Conservation (phyloP, 2,113 vertebrate species). For the Agelaius tricolor region DNA sequence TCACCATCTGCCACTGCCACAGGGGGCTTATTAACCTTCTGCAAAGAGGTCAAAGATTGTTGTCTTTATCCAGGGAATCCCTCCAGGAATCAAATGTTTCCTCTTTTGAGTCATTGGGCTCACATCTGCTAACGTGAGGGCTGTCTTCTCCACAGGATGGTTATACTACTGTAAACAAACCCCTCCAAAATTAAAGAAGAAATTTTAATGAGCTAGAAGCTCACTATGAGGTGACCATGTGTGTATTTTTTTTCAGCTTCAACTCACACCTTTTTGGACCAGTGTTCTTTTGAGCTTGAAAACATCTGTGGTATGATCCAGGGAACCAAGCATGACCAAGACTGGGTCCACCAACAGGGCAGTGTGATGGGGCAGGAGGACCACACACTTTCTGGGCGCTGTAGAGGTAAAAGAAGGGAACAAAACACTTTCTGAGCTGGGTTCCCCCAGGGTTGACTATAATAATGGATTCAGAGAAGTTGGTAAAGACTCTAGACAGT, state of each 20-base stretch:
- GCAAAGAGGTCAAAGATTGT: neutral
- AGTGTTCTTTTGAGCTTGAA: slow-evolving; percentile 86
- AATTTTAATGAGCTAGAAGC: neutral
- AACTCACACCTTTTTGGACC: slow-evolving; percentile 86
- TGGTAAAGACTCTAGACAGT: too few species aligned
- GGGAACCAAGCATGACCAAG: slow-evolving; percentile 71
- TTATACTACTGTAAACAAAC: neutral
- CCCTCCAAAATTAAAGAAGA: rapidly evolving
- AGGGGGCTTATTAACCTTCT: neutral
- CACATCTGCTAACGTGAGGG: rapidly evolving
- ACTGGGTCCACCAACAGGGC: slow-evolving; percentile 80
- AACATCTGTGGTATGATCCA: slow-evolving; percentile 95
- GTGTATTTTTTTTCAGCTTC: slow-evolving; percentile 67
- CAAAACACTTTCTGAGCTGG: neutral
- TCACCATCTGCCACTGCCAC: neutral
- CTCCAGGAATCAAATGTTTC: neutral
- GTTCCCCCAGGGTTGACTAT: neutral
- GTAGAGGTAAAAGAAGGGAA: slow-evolving; percentile 75
- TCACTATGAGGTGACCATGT: neutral
- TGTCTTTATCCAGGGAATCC: neutral
- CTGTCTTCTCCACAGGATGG: neutral
- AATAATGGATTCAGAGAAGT: neutral
- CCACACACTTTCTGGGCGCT: slow-evolving; percentile 81
- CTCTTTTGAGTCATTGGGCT: neutral
- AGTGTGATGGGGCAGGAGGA: slow-evolving; percentile 55